These are phyloP conservation scores for Uromys caudimaculatus DNA, from an alignment of 2,797 vertebrate genomes.

Conservation along the genomic window DNA sequence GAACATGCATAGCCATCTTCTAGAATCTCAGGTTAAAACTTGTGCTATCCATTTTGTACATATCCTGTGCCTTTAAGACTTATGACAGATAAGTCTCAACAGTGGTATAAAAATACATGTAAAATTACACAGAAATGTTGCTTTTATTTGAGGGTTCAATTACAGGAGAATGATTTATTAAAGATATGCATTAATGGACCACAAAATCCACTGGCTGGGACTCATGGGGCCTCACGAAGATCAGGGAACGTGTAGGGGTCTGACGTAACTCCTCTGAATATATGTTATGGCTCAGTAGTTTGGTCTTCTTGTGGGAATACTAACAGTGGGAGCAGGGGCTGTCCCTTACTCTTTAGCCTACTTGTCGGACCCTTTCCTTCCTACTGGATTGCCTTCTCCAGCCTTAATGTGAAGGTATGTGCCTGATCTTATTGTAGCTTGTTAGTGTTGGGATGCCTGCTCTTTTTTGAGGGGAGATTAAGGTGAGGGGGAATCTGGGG, in stretches of 20 bases:
- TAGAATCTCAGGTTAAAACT: not conserved
- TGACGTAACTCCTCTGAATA: not conserved
- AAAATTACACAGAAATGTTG: constrained; percentile 48
- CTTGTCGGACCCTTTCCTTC: not conserved
- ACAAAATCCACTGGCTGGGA: not conserved
- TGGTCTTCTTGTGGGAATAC: not conserved
- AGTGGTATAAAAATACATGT: not conserved
- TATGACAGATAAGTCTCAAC: not conserved
- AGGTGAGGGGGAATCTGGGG: not conserved
- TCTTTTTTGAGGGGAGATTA: not conserved
- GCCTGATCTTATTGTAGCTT: not conserved
- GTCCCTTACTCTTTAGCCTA: not conserved
- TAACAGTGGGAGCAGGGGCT: not conserved
- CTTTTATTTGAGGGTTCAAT: constrained; percentile 61
- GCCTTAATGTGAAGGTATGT: not conserved
- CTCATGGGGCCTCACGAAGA: not conserved
- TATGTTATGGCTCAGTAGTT: not conserved
- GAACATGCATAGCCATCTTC: not conserved
- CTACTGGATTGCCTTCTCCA: not conserved
- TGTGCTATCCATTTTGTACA: not conserved
- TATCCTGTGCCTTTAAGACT: not conserved
- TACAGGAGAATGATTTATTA: constrained; percentile 69
- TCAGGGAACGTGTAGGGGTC: not conserved
- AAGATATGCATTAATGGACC: constrained; percentile 31
- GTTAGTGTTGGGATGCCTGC: not conserved